These are phyloP conservation scores for Temnothorax nylanderi DNA, from an alignment of 1,140 invertebrate genomes.

Conservation along the genomic window DNA sequence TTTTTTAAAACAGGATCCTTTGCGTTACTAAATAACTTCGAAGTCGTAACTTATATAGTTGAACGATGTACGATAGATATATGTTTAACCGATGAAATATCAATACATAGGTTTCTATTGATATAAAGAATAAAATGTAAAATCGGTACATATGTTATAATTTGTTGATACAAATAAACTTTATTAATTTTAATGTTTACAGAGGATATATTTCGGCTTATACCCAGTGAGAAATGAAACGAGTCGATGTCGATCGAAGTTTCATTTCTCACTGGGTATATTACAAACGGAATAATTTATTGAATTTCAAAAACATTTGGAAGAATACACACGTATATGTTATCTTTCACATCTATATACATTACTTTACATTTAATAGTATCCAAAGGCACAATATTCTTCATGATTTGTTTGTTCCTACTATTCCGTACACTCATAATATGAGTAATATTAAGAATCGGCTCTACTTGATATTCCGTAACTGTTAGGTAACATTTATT, in stretches of 20 bases:
- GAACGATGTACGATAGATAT: no score
- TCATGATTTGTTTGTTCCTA: neutral
- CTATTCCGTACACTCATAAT: neutral
- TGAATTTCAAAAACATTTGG: constrained; percentile 18
- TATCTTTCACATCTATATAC: constrained; percentile 3
- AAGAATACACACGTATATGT: neutral
- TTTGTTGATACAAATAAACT: neutral
- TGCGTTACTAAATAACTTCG: no score
- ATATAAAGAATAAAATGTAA: neutral
- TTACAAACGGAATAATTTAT: constrained; percentile 12
- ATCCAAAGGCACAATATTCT: constrained; percentile 16
- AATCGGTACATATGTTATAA: neutral
- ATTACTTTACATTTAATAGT: neutral
- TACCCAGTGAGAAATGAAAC: no score
- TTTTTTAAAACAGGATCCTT: no score
- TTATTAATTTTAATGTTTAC: neutral
- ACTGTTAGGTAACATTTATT: neutral
- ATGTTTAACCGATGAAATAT: no score
- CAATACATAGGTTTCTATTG: no score
- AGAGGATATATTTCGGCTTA: neutral
- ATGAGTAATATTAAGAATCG: neutral
- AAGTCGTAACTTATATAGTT: no score
- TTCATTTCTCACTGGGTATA: neutral
- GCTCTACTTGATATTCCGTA: neutral
- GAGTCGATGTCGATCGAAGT: no score